A percentile compares a stretch with the other conserved stretches of the same genome.
These are phyloP conservation scores for Acrocyrtus sp. DNA, from an alignment of 2,888 invertebrate genomes.

Conservation along the genomic window DNA sequence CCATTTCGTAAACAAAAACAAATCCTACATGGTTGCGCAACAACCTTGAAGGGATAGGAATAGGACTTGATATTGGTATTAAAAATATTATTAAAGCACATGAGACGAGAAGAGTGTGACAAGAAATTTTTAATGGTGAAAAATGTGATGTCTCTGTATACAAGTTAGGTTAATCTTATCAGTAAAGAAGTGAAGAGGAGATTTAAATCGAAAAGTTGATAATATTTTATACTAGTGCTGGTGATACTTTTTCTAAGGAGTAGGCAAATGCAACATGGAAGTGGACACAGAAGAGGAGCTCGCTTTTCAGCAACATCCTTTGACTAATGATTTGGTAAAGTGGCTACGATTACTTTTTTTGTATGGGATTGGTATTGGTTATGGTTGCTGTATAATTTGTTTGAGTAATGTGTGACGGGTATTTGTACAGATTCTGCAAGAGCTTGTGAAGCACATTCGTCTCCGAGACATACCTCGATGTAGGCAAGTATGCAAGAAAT, in stretches of 20 bases:
- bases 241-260: not conserved
- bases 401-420: too few species aligned
- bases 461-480: conserved; percentile 35
- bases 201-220: not conserved
- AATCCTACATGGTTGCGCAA: conserved; percentile 20
- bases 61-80: too few species aligned
- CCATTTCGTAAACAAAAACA: conserved; percentile 16
- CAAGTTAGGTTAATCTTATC: too few species aligned
- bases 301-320: conserved; percentile 43
- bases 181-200: not conserved
- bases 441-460: conserved; percentile 29
- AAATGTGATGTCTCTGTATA: too few species aligned
- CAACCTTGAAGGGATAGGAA: conserved; percentile 30
- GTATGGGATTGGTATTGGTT: too few species aligned
- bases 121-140: too few species aligned
- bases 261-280: conserved; percentile 2
- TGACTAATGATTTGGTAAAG: conserved; percentile 56
- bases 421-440: conserved; percentile 51
- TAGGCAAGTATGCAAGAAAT: conserved; percentile 51
- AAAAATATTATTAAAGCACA: too few species aligned
- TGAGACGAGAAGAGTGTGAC: too few species aligned
- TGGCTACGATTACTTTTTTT: too few species aligned
- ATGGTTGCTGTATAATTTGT: too few species aligned
- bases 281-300: conserved; percentile 1
- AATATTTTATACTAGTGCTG: too few species aligned